Conservation (phyloP, 2,888 invertebrate genomes). For the Apamea epomidion region DNA sequence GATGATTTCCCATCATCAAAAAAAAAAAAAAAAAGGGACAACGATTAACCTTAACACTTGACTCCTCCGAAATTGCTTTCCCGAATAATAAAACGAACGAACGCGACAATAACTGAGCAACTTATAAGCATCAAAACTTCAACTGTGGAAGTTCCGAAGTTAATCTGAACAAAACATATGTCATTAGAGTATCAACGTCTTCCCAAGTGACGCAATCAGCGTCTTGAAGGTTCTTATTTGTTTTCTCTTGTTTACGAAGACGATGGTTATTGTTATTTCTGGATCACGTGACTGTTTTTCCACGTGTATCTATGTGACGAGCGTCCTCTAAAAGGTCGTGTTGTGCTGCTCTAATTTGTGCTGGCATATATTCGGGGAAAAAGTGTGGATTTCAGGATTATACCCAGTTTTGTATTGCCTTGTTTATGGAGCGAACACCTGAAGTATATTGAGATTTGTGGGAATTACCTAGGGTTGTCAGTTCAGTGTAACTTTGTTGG, state of each 20-base stretch:
- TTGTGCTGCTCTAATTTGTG: slow-evolving; percentile 8
- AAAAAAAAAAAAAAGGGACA: too few relatives aligned
- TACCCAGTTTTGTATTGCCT: slow-evolving; percentile 21
- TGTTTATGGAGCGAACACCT: slow-evolving; percentile 33
- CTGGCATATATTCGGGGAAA: slow-evolving; percentile 20
- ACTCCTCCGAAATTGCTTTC: slow-evolving; percentile 31
- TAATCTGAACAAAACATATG: slow-evolving; percentile 64
- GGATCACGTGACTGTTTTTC: slow-evolving; percentile 31
- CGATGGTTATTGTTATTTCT: slow-evolving; percentile 47
- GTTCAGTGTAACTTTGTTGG: background rate
- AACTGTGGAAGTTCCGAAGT: slow-evolving; percentile 52
- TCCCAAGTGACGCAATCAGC: slow-evolving; percentile 57
- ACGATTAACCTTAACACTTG: slow-evolving; percentile 28
- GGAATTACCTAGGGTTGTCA: slow-evolving; percentile 1
- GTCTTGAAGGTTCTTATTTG: slow-evolving; percentile 44
- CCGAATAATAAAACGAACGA: slow-evolving; percentile 38
- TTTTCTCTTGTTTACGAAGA: slow-evolving; percentile 53
- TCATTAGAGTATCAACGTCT: slow-evolving; percentile 59
- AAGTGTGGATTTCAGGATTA: slow-evolving; percentile 8
- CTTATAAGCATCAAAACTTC: slow-evolving; percentile 55
- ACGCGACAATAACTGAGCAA: slow-evolving; percentile 42
- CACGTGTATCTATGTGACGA: slow-evolving; percentile 26
- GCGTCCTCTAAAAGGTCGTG: background rate
- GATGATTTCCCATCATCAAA: too few relatives aligned
- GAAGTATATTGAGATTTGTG: slow-evolving; percentile 34